These are phyloP conservation scores for Lepidothrix coronata DNA, from an alignment of 2,113 vertebrate species.

Conservation along the genomic window DNA sequence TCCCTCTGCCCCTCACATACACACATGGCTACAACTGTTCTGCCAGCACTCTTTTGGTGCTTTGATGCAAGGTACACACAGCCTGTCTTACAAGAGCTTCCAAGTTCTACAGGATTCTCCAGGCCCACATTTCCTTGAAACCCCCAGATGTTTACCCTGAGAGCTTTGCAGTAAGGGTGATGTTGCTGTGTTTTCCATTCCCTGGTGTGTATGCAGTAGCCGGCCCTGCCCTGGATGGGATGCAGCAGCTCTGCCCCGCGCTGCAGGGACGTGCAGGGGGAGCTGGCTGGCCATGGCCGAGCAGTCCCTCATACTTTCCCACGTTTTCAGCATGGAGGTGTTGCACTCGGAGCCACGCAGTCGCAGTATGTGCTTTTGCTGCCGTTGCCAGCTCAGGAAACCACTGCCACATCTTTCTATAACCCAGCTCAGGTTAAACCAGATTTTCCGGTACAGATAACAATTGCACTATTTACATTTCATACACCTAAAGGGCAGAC, in stretches of 20 bases:
- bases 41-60: background rate
- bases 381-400: background rate
- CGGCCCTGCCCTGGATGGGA: accelerated
- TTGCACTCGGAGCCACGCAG: background rate
- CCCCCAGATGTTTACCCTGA: background rate
- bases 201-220: background rate
- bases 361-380: accelerated
- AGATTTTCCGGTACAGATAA: slow-evolving; percentile 25
- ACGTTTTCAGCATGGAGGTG: background rate
- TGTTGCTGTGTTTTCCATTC: background rate
- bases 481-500: background rate
- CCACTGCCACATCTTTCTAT: background rate
- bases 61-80: background rate
- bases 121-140: background rate
- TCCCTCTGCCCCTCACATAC: background rate
- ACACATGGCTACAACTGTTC: background rate
- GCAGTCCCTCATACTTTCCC: background rate
- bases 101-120: background rate
- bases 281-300: background rate
- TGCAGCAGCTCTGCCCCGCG: accelerated
- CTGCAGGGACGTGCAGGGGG: accelerated
- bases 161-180: background rate
- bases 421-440: slow-evolving; percentile 8
- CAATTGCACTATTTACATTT: slow-evolving; percentile 34
- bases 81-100: background rate